Percentiles rank a stretch among this genome's conserved stretches.
These are phyloP conservation scores for Lophius piscatorius DNA, from an alignment of 2,113 vertebrate species.

Conservation along the genomic window DNA sequence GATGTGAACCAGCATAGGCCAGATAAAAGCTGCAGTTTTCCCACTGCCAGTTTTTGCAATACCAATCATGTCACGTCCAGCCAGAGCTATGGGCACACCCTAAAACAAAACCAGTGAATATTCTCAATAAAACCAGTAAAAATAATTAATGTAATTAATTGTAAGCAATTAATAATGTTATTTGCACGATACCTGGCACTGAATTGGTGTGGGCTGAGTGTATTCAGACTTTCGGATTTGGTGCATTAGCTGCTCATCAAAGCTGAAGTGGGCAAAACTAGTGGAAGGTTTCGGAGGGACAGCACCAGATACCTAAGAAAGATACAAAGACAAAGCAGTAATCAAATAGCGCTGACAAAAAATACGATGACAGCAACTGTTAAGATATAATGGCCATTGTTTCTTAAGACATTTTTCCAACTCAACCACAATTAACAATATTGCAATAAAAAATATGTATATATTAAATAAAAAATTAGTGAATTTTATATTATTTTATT, in stretches of 20 bases:
- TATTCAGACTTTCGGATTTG: constrained; percentile 98
- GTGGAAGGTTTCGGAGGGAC: constrained; percentile 93
- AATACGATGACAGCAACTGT: neutral
- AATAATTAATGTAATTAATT: too few species aligned
- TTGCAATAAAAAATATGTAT: too few species aligned
- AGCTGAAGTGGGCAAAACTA: constrained; percentile 97
- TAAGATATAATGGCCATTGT: neutral
- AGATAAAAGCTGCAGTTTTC: constrained; percentile 98
- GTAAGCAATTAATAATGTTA: too few species aligned
- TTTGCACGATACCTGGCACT: constrained; percentile 88
- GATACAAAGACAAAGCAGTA: neutral
- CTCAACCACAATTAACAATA: too few species aligned
- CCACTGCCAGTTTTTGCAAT: constrained; percentile 99
- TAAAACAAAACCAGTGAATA: constrained; percentile 60
- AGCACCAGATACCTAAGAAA: constrained; percentile 90
- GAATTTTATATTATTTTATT: too few species aligned
- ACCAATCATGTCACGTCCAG: constrained; percentile 98
- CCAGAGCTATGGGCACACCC: constrained; percentile 95
- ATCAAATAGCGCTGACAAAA: neutral
- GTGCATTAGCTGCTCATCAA: constrained; percentile 98
- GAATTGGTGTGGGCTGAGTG: constrained; percentile 98
- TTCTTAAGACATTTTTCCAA: too few species aligned
- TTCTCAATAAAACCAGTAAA: too few species aligned
- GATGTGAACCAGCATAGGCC: constrained; percentile 98
- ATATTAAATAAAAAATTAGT: too few species aligned